phyloP scores from a whole-genome alignment of 2,888 invertebrate species.

The Nipponacmea schrenckii region DNA sequence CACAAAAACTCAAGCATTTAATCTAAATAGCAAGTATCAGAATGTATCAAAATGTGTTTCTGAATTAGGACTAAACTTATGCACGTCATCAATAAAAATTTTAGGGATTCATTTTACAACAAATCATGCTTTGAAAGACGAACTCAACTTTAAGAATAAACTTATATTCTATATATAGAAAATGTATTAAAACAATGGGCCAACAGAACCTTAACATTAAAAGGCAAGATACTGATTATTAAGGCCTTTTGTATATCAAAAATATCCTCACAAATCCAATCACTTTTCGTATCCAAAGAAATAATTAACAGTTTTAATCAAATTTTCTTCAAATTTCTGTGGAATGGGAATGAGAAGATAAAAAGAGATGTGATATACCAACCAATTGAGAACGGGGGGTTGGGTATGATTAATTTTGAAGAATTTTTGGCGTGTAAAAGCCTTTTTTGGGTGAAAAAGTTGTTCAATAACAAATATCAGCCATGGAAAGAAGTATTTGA shows the following conservation, averaged over 20 bases:
- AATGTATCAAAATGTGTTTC: not conserved
- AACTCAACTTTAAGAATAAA: not conserved
- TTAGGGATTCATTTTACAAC: not conserved
- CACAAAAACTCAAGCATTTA: not conserved
- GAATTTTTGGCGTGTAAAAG: too few relatives aligned
- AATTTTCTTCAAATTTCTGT: not conserved
- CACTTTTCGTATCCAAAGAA: not conserved
- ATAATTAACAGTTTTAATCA: not conserved
- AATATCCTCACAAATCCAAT: not conserved
- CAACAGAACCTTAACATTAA: not conserved
- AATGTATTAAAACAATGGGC: not conserved
- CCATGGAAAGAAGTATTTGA: too few relatives aligned
- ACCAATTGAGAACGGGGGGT: slow-evolving; percentile 70
- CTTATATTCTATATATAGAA: not conserved
- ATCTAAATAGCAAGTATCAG: not conserved
- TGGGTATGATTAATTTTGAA: slow-evolving; percentile 68
- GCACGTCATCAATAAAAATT: not conserved
- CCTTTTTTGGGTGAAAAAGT: too few relatives aligned
- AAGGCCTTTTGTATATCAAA: not conserved
- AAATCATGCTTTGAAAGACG: not conserved
- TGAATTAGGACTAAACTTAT: not conserved
- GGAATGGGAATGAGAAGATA: not conserved
- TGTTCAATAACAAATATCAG: too few relatives aligned
- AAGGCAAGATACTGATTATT: not conserved
- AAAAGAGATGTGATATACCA: not conserved